phyloP scores from a whole-genome alignment of 2,888 invertebrate species.

The Philhelius pedissequus region DNA sequence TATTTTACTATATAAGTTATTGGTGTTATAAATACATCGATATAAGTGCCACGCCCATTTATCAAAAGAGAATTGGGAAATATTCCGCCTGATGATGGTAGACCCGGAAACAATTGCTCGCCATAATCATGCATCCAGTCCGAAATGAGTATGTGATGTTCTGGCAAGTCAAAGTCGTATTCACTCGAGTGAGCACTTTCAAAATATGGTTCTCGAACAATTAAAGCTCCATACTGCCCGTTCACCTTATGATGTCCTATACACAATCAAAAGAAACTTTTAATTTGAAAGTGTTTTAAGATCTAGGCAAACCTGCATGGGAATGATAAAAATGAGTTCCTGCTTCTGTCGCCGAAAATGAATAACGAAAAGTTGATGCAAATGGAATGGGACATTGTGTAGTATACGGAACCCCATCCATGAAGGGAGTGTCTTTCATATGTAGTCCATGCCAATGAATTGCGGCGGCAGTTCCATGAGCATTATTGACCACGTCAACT shows the following conservation, averaged over 20 bases:
- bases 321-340: slow-evolving; percentile 92
- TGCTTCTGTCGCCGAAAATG: slow-evolving; percentile 84
- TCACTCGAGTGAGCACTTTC: slow-evolving; percentile 81
- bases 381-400: slow-evolving; percentile 90
- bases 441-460: slow-evolving; percentile 95
- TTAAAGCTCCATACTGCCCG: slow-evolving; percentile 87
- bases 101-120: slow-evolving; percentile 73
- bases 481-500: slow-evolving; percentile 88
- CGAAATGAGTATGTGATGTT: slow-evolving; percentile 85
- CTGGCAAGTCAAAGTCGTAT: slow-evolving; percentile 86
- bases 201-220: slow-evolving; percentile 84
- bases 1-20: neutral
- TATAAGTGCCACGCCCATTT: slow-evolving; percentile 74
- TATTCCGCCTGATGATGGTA: slow-evolving; percentile 68
- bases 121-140: slow-evolving; percentile 88
- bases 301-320: slow-evolving; percentile 80
- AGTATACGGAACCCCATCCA: slow-evolving; percentile 91
- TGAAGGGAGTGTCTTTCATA: slow-evolving; percentile 86
- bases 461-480: slow-evolving; percentile 87
- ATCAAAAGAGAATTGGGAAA: slow-evolving; percentile 73
- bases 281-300: neutral
- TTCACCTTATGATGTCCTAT: slow-evolving; percentile 89
- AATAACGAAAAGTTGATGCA: slow-evolving; percentile 84
- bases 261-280: slow-evolving; percentile 49
- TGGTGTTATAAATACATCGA: slow-evolving; percentile 46